These are phyloP conservation scores for Pygocentrus nattereri DNA, from an alignment of 2,797 vertebrate genomes.

Conservation along the genomic window DNA sequence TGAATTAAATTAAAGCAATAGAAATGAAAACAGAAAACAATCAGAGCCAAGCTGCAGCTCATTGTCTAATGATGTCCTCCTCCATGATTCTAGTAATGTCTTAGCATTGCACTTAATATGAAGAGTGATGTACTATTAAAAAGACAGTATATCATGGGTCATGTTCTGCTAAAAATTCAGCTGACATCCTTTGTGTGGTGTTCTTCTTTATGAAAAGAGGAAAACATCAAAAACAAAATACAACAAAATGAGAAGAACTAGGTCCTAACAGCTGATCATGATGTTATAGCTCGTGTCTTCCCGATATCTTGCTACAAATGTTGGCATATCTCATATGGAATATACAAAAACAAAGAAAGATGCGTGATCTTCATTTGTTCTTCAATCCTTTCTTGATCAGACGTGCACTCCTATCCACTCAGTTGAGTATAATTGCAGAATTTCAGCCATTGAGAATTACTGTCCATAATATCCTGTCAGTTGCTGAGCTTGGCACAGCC, in stretches of 20 bases:
- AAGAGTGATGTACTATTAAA: no score
- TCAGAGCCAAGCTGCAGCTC: no score
- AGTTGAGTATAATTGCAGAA: not conserved
- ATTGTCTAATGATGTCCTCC: not conserved
- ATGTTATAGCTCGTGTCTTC: not conserved
- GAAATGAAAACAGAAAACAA: not conserved
- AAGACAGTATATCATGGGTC: no score
- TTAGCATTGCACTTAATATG: not conserved
- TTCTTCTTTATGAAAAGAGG: no score
- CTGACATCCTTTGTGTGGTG: no score
- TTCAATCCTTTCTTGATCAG: not conserved
- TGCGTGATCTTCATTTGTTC: not conserved
- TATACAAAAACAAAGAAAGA: not conserved
- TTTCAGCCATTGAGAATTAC: not conserved
- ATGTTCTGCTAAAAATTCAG: no score
- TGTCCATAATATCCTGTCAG: not conserved
- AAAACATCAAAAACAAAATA: not conserved
- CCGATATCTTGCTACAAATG: no score
- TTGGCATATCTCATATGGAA: not conserved
- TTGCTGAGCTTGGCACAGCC: not conserved
- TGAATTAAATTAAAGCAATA: not conserved
- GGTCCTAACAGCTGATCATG: not conserved
- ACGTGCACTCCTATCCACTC: no score
- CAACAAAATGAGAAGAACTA: not conserved
- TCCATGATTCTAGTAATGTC: no score